Conservation (phyloP, 1,140 invertebrate genomes). For the Pogonomyrmex californicus region DNA sequence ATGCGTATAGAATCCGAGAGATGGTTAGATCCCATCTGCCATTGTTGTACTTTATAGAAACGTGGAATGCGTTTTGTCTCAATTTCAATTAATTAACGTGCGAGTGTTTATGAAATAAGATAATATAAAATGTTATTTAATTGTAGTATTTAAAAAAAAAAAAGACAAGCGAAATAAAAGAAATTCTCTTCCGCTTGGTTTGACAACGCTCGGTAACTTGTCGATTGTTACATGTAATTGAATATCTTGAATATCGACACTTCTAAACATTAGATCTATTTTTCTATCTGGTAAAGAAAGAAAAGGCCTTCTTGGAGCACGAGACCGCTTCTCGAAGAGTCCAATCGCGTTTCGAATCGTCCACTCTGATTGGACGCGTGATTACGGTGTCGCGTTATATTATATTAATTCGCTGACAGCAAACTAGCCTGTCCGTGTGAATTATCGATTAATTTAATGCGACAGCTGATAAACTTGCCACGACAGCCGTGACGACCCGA, state of each 20-base stretch:
- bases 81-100: not conserved
- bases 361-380: conserved; percentile 14
- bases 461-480: conserved; percentile 5
- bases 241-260: not conserved
- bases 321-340: conserved; percentile 60
- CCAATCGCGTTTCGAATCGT: conserved; percentile 54
- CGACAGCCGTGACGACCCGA: not conserved
- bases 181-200: not conserved
- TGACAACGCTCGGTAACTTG: not conserved
- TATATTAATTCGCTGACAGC: conserved; percentile 64
- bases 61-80: too few relatives aligned
- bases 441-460: conserved; percentile 51
- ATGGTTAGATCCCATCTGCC: not conserved
- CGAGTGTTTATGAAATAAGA: not conserved
- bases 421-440: conserved; percentile 46
- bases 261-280: not conserved
- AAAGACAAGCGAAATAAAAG: not conserved
- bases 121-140: not conserved
- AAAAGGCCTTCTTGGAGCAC: not conserved
- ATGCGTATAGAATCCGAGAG: not conserved
- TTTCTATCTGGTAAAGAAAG: not conserved
- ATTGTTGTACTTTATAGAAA: too few relatives aligned
- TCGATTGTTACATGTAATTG: not conserved
- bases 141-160: not conserved
- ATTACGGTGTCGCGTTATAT: conserved; percentile 30